Evolutionary conservation across 2,888 invertebrate genomes (phyloP).

Genomic region (Oithona nana): DNA sequence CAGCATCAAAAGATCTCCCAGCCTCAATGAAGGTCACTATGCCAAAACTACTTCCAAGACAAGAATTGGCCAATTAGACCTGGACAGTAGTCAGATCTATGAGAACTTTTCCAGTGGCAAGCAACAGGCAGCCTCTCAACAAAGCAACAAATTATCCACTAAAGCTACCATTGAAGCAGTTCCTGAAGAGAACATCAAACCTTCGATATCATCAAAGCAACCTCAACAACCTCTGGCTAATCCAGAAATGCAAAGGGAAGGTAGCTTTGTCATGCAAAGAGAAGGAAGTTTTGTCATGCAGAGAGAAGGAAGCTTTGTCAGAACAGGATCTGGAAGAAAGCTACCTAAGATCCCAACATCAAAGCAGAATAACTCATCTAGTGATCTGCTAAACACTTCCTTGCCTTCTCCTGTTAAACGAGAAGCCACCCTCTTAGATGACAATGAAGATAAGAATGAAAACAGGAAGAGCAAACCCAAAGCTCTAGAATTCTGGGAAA

Average conservation of each 20-base stretch:
- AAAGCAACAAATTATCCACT: background rate
- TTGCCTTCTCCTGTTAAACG: background rate
- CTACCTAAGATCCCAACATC: conserved; percentile 14
- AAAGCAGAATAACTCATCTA: background rate
- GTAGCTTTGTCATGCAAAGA: background rate
- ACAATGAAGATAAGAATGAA: background rate
- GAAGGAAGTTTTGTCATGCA: background rate
- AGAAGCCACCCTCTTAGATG: conserved; percentile 17
- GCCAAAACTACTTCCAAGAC: background rate
- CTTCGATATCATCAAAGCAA: too few relatives aligned
- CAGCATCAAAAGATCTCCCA: conserved; percentile 5
- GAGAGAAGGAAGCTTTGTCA: conserved; percentile 9
- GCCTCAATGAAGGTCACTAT: background rate
- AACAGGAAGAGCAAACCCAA: conserved; percentile 13
- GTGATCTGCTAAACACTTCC: background rate
- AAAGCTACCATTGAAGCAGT: too few relatives aligned
- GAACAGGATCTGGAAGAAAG: conserved; percentile 15
- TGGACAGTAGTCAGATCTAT: conserved; percentile 2
- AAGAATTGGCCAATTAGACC: too few relatives aligned
- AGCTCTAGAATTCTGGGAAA: conserved; percentile 21
- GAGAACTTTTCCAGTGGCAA: conserved; percentile 1
- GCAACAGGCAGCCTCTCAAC: conserved; percentile 3
- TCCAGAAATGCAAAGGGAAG: background rate
- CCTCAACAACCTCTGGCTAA: too few relatives aligned
- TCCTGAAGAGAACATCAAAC: too few relatives aligned